Base-by-base conservation (phyloP, 2,797 vertebrate species). In the Etheostoma perlongum region DNA sequence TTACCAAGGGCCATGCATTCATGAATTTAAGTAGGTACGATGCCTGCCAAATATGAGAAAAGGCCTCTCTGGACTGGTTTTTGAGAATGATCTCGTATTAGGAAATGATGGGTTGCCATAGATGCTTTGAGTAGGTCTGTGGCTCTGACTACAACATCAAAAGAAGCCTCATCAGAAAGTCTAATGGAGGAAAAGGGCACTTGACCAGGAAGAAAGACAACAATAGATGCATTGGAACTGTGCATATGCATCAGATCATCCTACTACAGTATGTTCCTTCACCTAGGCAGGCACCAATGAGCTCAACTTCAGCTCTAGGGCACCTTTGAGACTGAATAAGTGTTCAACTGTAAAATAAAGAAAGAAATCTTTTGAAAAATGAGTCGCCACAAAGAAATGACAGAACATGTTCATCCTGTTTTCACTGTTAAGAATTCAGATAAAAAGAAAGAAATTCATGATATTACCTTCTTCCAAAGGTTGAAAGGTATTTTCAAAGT, bases 151-250 rank as follows among this genome's bases (percentile, higher is more conserved):
- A 88, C 70, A 55, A 88, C 89, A 94, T 93, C 92, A 93, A 94
- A 94, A 94, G 89, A 84, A 33, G 69, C 76, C 91, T 92, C 84
- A 93, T 95, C 90, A 90, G 65, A 93, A 94, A 94, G 92, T 91
- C 89, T 93, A 93, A 95, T 94, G 82, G 62, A 78, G 88, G 81
- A 81, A 80, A 58, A 30, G 79, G 76, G 66, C 78, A 90, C 88
- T 92, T 88, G 88, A 93, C 84, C 88, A 92, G 82, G 74, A 83
- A 86, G 83, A 86, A 79, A 75, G 78, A 69, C 81, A 60, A 89
- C 89, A 92, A 89, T 76, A 54, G 76, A 64, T 0, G 4, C 14
- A 15, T 30, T 74, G 73, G 48, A 66, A 80, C 23, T 59, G 76
- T 84, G 83, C 86, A 88, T 88, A 77, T 89, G 85, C 82, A 85